Evolutionary conservation across 1,140 invertebrate species (phyloP), one percentile per base, ranked within the genome.

Genomic region (Nautilus pompilius): DNA sequence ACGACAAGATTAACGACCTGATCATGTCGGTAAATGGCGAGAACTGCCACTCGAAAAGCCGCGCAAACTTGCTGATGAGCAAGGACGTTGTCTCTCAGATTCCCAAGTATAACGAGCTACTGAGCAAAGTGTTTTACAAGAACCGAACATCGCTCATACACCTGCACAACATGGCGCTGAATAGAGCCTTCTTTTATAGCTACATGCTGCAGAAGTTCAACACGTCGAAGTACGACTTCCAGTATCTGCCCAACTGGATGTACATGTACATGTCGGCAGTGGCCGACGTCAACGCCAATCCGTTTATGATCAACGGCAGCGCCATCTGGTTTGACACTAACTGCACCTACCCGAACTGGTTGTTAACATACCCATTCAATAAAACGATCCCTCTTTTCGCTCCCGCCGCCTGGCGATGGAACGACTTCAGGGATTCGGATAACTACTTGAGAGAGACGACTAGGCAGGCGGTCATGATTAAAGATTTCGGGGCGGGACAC

Each of bases 341-440:
- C 77, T 90, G 88, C 82, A 94, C 93, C 0, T 98, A 95, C 74
- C 90, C 93, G 0, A 91, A 95, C 0, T 96, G 93, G 13, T 97
- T 95, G 75, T 85, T 91, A 79, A 93, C 93, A 20, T 51, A 67
- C n/a, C 96, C 96, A 84, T 96, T 96, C 82, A 98, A 98, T 78
- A 95, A 95, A 80, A 98, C 95, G 0, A 88, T 97, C 82, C 93
- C 93, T 0, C 86, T 93, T 68, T 98, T 98, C 84, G 95, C 93
- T 8, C 95, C 95, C 0, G 86, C 93, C 76, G 93, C 94, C 1
- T 95, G 67, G 62, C 62, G 75, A 6, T 62, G 69, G 13, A 75
- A 78, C 36, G 70, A 78, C 60, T 78, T 57, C 36, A 69, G 68
- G 28, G 73, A 75, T 62, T 68, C 74, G 26, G 66, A 69, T 5